A percentile compares a stretch with the other conserved stretches of the same genome.
These are phyloP conservation scores for Aurelia aurita DNA, from an alignment of 30 jellyfish, hydroid and myxozoan species.

Conservation along the genomic window DNA sequence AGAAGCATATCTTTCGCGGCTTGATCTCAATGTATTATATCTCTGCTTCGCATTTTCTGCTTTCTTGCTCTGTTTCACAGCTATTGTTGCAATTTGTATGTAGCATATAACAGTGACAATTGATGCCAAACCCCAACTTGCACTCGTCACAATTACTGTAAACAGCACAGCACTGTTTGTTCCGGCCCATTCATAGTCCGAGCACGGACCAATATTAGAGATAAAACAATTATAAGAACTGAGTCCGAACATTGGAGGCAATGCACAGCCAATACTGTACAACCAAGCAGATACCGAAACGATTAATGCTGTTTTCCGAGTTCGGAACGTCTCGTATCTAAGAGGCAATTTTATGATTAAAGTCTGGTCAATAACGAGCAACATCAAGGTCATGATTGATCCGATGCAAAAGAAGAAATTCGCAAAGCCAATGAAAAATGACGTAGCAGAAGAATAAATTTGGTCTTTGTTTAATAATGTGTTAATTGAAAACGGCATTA, in stretches of 20 bases:
- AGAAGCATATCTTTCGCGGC: neutral
- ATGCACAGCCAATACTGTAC: slow-evolving; percentile 54
- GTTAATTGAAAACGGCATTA: slow-evolving; percentile 58
- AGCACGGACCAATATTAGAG: slow-evolving; percentile 54
- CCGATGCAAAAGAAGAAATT: slow-evolving; percentile 71
- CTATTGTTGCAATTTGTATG: slow-evolving; percentile 53
- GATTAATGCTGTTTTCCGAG: slow-evolving; percentile 14
- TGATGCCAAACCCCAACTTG: slow-evolving; percentile 63
- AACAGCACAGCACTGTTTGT: slow-evolving; percentile 46
- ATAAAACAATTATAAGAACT: slow-evolving; percentile 63
- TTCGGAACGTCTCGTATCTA: slow-evolving; percentile 28
- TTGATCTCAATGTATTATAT: neutral
- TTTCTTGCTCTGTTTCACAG: slow-evolving; percentile 27
- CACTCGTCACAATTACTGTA: slow-evolving; percentile 25
- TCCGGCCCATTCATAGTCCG: slow-evolving; percentile 62
- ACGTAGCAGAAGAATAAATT: neutral
- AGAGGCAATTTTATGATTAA: slow-evolving; percentile 52
- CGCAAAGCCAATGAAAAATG: slow-evolving; percentile 52
- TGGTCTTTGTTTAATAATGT: slow-evolving; percentile 4
- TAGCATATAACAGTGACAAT: slow-evolving; percentile 53
- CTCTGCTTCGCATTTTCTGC: neutral
- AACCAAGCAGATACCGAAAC: slow-evolving; percentile 39
- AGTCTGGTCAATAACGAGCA: slow-evolving; percentile 55
- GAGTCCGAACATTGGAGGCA: slow-evolving; percentile 77
- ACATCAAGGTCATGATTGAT: slow-evolving; percentile 68